phyloP scores from a whole-genome alignment of 1,140 invertebrate genomes.

The Helicoverpa armigera region DNA sequence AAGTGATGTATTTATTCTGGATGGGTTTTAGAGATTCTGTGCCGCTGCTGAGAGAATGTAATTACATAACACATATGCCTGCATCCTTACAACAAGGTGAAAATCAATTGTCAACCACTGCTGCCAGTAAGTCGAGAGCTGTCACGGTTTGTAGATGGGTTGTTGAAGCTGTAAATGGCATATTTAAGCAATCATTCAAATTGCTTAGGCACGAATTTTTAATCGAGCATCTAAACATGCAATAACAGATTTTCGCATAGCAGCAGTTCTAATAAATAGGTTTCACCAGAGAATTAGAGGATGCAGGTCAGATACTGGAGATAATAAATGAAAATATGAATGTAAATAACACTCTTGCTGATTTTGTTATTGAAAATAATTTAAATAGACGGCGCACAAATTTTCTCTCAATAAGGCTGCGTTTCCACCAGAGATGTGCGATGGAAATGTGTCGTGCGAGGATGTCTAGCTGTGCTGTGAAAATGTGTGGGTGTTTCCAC shows the following conservation, averaged over 20 bases:
- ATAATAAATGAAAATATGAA: not conserved
- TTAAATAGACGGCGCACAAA: not conserved
- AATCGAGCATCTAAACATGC: slow-evolving; percentile 37
- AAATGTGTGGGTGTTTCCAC: too few relatives aligned
- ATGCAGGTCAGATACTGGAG: not conserved
- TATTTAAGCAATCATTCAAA: slow-evolving; percentile 48
- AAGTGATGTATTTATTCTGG: slow-evolving; percentile 1
- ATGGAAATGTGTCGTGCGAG: too few relatives aligned
- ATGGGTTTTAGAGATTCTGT: slow-evolving; percentile 12
- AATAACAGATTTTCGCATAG: not conserved
- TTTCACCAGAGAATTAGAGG: not conserved
- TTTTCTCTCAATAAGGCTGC: not conserved
- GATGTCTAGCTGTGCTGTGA: too few relatives aligned
- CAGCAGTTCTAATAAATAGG: slow-evolving; percentile 30
- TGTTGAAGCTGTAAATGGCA: slow-evolving; percentile 39
- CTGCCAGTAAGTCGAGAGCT: slow-evolving; percentile 40
- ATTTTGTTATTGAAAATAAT: slow-evolving; percentile 2
- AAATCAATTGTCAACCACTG: not conserved
- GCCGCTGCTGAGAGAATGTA: not conserved
- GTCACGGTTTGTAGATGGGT: slow-evolving; percentile 46
- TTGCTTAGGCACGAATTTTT: slow-evolving; percentile 42
- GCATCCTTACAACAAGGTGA: slow-evolving; percentile 13
- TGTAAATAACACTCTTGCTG: not conserved
- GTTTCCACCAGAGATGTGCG: too few relatives aligned
- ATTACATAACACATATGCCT: not conserved